Evolutionary conservation across 2,888 invertebrate species (phyloP).

Genomic region (Cheilosia soror): DNA sequence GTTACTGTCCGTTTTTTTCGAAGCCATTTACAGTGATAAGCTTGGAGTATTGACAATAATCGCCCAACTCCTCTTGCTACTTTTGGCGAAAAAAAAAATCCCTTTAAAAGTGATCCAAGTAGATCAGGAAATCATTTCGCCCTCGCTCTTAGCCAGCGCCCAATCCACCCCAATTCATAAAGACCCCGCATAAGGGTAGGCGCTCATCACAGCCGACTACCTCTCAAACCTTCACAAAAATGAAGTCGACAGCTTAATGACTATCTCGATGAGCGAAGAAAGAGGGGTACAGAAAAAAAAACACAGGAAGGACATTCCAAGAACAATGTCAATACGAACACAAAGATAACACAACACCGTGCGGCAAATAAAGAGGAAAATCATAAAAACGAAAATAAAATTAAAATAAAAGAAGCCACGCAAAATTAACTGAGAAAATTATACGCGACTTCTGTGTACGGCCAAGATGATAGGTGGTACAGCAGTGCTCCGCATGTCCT

Average conservation of each 20-base stretch:
- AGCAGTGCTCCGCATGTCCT: slow-evolving; percentile 27
- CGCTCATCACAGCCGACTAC: not conserved
- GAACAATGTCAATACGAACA: slow-evolving; percentile 51
- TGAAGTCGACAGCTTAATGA: slow-evolving; percentile 56
- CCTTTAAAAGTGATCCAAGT: too few species aligned
- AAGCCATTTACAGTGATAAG: too few species aligned
- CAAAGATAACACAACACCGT: slow-evolving; percentile 23
- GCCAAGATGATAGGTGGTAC: too few species aligned
- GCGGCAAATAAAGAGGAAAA: slow-evolving; percentile 49
- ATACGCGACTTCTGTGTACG: slow-evolving; percentile 6
- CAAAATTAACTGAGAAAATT: slow-evolving; percentile 68
- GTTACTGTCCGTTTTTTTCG: too few species aligned
- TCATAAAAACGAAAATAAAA: slow-evolving; percentile 57
- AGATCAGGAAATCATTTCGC: too few species aligned
- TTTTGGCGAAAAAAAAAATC: too few species aligned
- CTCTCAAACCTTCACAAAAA: not conserved
- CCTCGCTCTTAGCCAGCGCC: not conserved
- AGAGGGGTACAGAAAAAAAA: not conserved
- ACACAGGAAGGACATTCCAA: slow-evolving; percentile 19
- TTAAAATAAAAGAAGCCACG: slow-evolving; percentile 62
- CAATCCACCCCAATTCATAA: slow-evolving; percentile 5
- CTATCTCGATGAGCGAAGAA: slow-evolving; percentile 21
- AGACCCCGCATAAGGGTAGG: slow-evolving; percentile 13
- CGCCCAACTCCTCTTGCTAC: too few species aligned
- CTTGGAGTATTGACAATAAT: too few species aligned